Evolutionary conservation across 2,113 vertebrate genomes (phyloP), one percentile per base, ranked within the genome.

Genomic region (Phocoena sinus): DNA sequence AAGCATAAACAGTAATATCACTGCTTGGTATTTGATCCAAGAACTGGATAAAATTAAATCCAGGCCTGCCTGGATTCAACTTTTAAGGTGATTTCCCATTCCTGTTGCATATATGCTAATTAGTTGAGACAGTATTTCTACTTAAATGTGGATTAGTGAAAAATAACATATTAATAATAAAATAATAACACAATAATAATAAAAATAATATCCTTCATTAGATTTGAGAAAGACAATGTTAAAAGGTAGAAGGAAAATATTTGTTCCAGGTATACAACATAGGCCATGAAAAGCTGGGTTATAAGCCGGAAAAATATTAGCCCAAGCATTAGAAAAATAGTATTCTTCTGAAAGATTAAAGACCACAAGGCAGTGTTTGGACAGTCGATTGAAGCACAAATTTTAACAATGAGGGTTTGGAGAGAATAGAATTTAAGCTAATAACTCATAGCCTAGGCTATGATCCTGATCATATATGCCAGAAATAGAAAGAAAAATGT

Each of bases 321-420:
- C 28, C 50, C n/a, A 50, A 60, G 33, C 77, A 82, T 77, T 58
- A 77, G 87, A 94, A 91, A 53, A 53, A 81, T 31, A 65, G 28
- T 65, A 80, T 94, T 91, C n/a, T 83, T 94, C 63, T 93, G 47
- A 87, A 83, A 95, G 86, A 94, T 96, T 93, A 95, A 97, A 98
- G 60, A 91, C 33, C 25, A 82, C 58, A 80, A 83, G 31, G 15
- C 44, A 53, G 5, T 38, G 7, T 89, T 94, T 53, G 33, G 36
- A 82, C 31, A 96, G 58, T 94, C 93, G 63, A 93, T 31, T 97
- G 95, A 95, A 63, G 3, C 47, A 89, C 38, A 63, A 18, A 60
- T 92, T 96, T 94, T 91, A 95, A 74, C 93, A 86, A 56, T 20
- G 13, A 89, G 23, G 11, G 5, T 53, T 82, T 83, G 58, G 56